Evolutionary conservation across 2,888 invertebrate genomes (phyloP).

Genomic region (Cerceris ruficornis): DNA sequence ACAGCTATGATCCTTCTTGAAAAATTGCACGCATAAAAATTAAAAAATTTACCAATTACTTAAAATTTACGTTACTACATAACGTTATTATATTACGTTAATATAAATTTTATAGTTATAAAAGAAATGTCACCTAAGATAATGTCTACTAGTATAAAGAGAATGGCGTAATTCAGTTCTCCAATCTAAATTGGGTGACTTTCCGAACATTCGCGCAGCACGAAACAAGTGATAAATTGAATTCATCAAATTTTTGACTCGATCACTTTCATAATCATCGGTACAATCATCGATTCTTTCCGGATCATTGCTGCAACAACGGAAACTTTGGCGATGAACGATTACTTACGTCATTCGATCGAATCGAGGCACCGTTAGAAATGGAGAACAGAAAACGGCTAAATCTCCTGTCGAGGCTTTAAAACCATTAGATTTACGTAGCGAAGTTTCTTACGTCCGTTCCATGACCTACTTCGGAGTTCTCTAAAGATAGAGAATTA

Average conservation of each 20-base stretch:
- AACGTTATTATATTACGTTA: too few species aligned
- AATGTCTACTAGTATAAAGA: too few species aligned
- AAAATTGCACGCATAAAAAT: too few species aligned
- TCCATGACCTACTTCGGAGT: conserved; percentile 36
- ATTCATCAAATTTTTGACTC: conserved; percentile 3
- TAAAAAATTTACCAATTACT: too few species aligned
- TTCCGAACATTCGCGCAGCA: too few species aligned
- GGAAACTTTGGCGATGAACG: conserved; percentile 5
- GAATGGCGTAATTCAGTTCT: background rate
- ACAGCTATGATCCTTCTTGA: too few species aligned
- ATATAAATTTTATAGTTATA: too few species aligned
- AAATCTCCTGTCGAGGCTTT: conserved; percentile 9
- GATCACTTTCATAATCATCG: conserved; percentile 5
- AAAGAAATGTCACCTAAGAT: too few species aligned
- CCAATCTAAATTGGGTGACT: background rate
- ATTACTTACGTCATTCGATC: conserved; percentile 9
- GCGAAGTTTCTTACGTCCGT: conserved; percentile 27
- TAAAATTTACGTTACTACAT: too few species aligned
- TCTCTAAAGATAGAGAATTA: conserved; percentile 22
- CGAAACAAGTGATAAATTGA: too few species aligned
- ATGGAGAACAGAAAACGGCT: conserved; percentile 14
- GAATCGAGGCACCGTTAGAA: conserved; percentile 32
- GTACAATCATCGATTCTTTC: conserved; percentile 33
- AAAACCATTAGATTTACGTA: conserved; percentile 21
- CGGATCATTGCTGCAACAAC: conserved; percentile 25